Evolutionary conservation across 1,140 invertebrate species (phyloP), one percentile per base, ranked within the genome.

Genomic region (Drosophila repletoides): DNA sequence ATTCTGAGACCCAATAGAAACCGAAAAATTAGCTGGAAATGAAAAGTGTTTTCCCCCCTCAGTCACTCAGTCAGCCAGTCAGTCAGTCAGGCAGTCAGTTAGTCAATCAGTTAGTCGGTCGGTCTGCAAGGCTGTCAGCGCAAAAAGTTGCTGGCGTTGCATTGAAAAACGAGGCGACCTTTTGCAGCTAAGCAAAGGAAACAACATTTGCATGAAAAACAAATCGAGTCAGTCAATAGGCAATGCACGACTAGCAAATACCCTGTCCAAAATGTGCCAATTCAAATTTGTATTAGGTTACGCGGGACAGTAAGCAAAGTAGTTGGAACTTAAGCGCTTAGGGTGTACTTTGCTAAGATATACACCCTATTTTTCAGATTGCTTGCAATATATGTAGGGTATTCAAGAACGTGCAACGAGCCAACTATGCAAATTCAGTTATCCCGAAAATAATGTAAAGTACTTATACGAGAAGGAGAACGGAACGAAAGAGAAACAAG

Each of bases 21-120:
- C 41, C n/a, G 53, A 41, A 53, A 77, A 83, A 70, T 83, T 79
- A 83, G 79, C 80, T 83, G 70, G 74, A 84, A 83, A 74, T 52
- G 59, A 66, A 81, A 83, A 76, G 59, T 65, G 73, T 64, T 81
- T 75, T 3, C 36, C 14, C 19, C 36, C 6, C 2, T 19, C 17
- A 4, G 9, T 4, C 40, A 43, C 58, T 58, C 66, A 58, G 52
- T 22, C 21, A 24, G 52, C 14, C 43, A 58, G 33, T 41, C 26
- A 31, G 17, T 24, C 36, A 53, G 31, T 45, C 33, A 51, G 21
- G 15, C 17, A 67, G 24, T 40, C 26, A 58, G 26, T 49, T 34
- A 58, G 17, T 29, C 17, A 56, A 34, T 19, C 52, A 56, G 19
- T 36, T 31, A 59, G 41, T 61, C 31, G 43, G 34, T 28, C 21